phyloP scores from a whole-genome alignment of 2,888 invertebrate species.

The Calephelis perditalis region DNA sequence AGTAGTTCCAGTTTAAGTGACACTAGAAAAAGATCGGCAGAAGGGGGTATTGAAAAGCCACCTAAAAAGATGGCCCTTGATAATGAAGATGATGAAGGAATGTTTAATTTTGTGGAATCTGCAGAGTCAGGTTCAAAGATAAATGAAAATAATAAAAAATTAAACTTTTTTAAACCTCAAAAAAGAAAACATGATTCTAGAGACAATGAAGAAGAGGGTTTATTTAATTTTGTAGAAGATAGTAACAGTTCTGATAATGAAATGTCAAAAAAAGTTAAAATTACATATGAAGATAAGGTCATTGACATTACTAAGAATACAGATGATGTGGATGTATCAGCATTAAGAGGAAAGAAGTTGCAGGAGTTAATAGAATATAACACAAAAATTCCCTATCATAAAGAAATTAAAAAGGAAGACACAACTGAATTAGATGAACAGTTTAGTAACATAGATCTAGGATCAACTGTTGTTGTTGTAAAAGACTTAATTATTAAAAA shows the following conservation, averaged over 20 bases:
- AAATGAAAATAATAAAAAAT: slow-evolving; percentile 34
- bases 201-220: slow-evolving; percentile 49
- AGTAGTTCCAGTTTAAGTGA: slow-evolving; percentile 25
- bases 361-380: slow-evolving; percentile 52
- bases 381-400: slow-evolving; percentile 31
- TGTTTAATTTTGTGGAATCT: slow-evolving; percentile 56
- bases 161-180: slow-evolving; percentile 53
- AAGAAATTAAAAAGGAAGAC: slow-evolving; percentile 47
- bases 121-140: slow-evolving; percentile 31
- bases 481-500: slow-evolving; percentile 59
- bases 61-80: slow-evolving; percentile 49
- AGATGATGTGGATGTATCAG: slow-evolving; percentile 38
- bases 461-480: slow-evolving; percentile 51
- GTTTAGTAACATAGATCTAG: slow-evolving; percentile 54
- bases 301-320: slow-evolving; percentile 27
- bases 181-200: slow-evolving; percentile 49
- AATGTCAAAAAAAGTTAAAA: slow-evolving; percentile 13
- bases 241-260: slow-evolving; percentile 8
- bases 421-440: slow-evolving; percentile 50
- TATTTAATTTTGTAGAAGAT: slow-evolving; percentile 57
- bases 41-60: slow-evolving; percentile 41
- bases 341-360: slow-evolving; percentile 56
- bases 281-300: slow-evolving; percentile 21
- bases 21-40: slow-evolving; percentile 44
- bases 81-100: slow-evolving; percentile 42